These are phyloP conservation scores for Desmodus rotundus DNA, from an alignment of 2,113 vertebrate genomes.

Conservation along the genomic window DNA sequence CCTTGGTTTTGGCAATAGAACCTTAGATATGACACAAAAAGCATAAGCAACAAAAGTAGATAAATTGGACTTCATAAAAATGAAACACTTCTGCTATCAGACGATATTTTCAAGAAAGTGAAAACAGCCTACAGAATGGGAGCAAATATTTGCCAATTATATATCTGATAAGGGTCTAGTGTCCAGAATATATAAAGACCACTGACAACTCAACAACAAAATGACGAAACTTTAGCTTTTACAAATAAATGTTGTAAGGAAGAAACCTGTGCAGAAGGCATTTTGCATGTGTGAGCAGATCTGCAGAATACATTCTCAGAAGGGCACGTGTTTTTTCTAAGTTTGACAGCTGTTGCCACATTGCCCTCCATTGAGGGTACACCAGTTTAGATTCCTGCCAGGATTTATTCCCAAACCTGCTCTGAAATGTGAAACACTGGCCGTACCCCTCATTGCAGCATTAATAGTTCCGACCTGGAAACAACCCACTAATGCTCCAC, in stretches of 20 bases:
- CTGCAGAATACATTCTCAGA: neutral
- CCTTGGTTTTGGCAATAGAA: neutral
- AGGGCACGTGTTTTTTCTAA: neutral
- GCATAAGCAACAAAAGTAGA: neutral
- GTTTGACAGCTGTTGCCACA: neutral
- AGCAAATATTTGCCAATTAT: slow-evolving; percentile 6
- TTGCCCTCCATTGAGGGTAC: neutral
- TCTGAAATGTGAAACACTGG: neutral
- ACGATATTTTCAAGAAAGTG: neutral
- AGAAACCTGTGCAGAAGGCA: neutral
- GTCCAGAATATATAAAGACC: neutral
- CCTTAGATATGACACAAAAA: neutral
- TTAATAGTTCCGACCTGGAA: neutral
- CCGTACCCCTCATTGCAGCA: neutral
- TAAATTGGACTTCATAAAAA: neutral
- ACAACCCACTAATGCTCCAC: neutral
- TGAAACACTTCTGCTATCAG: neutral
- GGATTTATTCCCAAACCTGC: neutral
- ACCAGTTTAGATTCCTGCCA: neutral
- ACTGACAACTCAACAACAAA: neutral
- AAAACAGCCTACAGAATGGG: neutral
- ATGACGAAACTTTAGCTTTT: neutral
- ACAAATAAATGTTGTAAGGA: neutral
- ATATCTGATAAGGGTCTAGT: neutral
- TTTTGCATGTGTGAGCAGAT: neutral